Percentiles rank a stretch among this genome's conserved stretches.
Evolutionary conservation across 2,797 vertebrate genomes (phyloP).

Genomic region (Spondyliosoma cantharus): DNA sequence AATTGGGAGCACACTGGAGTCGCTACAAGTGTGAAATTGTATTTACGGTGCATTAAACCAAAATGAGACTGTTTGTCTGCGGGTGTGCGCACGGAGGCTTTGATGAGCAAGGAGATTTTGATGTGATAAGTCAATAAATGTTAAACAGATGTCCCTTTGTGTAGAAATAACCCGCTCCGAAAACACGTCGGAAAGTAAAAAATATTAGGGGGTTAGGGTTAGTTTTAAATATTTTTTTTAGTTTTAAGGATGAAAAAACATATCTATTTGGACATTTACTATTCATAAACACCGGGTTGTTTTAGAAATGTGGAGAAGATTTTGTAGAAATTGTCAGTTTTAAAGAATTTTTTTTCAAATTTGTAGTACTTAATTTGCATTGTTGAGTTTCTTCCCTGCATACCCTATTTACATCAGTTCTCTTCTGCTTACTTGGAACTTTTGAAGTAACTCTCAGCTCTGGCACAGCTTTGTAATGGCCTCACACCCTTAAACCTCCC

Average conservation of each 20-base stretch:
- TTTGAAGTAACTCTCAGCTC: conserved; percentile 22
- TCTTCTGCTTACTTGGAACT: conserved; percentile 23
- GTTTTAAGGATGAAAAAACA: background rate
- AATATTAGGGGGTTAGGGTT: too few relatives aligned
- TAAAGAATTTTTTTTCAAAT: conserved; percentile 1
- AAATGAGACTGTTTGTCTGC: conserved; percentile 64
- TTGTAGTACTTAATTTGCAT: background rate
- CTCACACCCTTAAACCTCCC: conserved; percentile 43
- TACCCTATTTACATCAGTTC: background rate
- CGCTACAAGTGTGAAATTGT: conserved; percentile 80
- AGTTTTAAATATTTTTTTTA: background rate
- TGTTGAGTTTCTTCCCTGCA: conserved; percentile 7
- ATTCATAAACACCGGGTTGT: background rate
- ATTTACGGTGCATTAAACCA: conserved; percentile 77
- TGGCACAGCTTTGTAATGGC: conserved; percentile 45
- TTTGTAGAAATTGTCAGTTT: background rate
- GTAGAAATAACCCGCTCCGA: conserved; percentile 39
- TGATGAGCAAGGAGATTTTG: conserved; percentile 61
- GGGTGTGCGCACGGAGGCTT: conserved; percentile 44
- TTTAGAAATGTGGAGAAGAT: background rate
- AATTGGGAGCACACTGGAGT: conserved; percentile 83
- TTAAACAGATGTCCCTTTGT: conserved; percentile 64
- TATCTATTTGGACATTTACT: background rate
- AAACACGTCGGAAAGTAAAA: conserved; percentile 27
- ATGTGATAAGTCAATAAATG: conserved; percentile 71